These are phyloP conservation scores for Eucidaris tribuloides DNA, from an alignment of 35 echinoderm and acorn worm species.

Conservation along the genomic window DNA sequence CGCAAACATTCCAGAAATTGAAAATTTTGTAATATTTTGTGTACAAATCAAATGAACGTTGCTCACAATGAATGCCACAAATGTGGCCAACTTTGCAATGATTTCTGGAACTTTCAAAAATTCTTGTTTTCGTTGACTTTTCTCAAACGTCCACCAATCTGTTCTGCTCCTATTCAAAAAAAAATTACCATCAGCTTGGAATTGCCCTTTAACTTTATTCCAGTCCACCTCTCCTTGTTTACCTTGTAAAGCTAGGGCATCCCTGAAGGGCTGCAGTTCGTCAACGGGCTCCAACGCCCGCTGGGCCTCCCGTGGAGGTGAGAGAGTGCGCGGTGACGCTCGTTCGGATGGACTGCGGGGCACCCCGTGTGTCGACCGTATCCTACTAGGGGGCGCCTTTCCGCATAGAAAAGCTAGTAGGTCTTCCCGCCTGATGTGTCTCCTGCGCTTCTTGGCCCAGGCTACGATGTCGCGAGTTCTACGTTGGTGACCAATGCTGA, in stretches of 20 bases:
- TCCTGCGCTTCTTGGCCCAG: slow-evolving; percentile 93
- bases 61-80: too few species aligned
- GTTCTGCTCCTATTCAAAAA: too few species aligned
- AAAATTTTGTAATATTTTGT: too few species aligned
- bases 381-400: slow-evolving; percentile 64
- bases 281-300: slow-evolving; percentile 50
- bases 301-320: slow-evolving; percentile 58
- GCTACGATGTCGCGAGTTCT: slow-evolving; percentile 82
- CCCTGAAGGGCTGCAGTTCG: slow-evolving; percentile 89
- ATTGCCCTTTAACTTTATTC: too few species aligned
- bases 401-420: slow-evolving; percentile 94
- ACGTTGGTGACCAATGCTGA: slow-evolving; percentile 85
- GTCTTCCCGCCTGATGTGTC: slow-evolving; percentile 86
- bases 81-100: too few species aligned
- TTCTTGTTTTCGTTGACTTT: too few species aligned
- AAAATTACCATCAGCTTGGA: too few species aligned
- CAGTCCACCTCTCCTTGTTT: too few species aligned
- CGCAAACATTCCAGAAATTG: too few species aligned
- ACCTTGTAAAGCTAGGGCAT: slow-evolving; percentile 96
- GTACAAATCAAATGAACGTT: too few species aligned
- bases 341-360: slow-evolving; percentile 67
- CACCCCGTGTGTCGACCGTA: slow-evolving; percentile 28
- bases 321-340: slow-evolving; percentile 75
- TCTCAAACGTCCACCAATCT: too few species aligned
- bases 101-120: too few species aligned